Percentiles rank a stretch among this genome's conserved stretches.
phyloP scores from a whole-genome alignment of 2,888 invertebrate genomes.

The Sussaba pulchella region DNA sequence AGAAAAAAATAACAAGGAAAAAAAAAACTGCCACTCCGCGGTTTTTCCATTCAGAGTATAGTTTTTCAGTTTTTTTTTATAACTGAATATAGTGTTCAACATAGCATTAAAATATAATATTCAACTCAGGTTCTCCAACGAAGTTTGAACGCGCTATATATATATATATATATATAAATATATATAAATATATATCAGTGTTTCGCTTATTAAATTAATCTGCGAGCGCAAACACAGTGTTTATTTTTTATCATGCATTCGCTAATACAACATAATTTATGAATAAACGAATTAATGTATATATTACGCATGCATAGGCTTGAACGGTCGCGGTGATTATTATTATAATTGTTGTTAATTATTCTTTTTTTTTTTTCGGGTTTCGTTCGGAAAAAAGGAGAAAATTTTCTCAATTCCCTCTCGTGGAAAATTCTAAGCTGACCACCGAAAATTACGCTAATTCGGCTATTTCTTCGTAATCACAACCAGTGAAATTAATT shows the following conservation, averaged over 20 bases:
- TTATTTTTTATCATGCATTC: conserved; percentile 47
- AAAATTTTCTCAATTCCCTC: neutral
- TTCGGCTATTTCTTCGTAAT: conserved; percentile 3
- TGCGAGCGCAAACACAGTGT: conserved; percentile 24
- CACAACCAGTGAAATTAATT: conserved; percentile 11
- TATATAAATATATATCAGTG: conserved; percentile 30
- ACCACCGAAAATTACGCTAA: conserved; percentile 11
- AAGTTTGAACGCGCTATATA: conserved; percentile 57
- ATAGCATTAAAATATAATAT: conserved; percentile 41
- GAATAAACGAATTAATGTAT: conserved; percentile 50
- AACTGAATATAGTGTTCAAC: conserved; percentile 65
- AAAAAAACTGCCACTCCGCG: conserved; percentile 32
- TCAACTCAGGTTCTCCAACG: conserved; percentile 70
- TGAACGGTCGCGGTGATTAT: neutral
- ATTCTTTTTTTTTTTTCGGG: conserved; percentile 26
- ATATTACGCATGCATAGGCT: conserved; percentile 47
- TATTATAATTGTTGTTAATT: too few species aligned
- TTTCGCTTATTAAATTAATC: conserved; percentile 23
- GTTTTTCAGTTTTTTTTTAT: conserved; percentile 71
- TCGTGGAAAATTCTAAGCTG: neutral
- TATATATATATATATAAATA: too few species aligned
- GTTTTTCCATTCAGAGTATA: conserved; percentile 59
- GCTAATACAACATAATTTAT: conserved; percentile 42
- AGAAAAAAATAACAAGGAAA: conserved; percentile 14
- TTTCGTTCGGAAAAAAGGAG: conserved; percentile 25